A percentile compares a stretch with the other conserved stretches of the same genome.
Evolutionary conservation across 2,113 vertebrate species (phyloP).

Genomic region (Ifrita kowaldi): DNA sequence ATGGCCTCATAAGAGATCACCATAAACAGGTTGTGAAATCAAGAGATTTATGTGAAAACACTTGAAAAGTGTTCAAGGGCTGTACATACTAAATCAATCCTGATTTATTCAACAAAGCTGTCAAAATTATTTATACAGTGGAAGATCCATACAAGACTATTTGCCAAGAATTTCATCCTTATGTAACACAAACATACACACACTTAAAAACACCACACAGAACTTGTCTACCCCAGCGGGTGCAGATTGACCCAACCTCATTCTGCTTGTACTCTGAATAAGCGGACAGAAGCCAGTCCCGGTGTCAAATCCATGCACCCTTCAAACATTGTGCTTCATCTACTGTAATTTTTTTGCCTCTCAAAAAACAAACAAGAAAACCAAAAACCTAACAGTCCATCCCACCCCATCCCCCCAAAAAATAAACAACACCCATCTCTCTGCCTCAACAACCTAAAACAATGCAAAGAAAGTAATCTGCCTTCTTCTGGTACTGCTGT

Average conservation of each 20-base stretch:
- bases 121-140: background rate
- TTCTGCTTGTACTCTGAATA: background rate
- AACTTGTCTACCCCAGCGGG: background rate
- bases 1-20: background rate
- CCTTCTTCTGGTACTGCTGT: background rate
- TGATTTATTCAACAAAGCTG: conserved; percentile 16
- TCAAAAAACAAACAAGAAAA: background rate
- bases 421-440: background rate
- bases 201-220: background rate
- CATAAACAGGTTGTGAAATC: conserved; percentile 2
- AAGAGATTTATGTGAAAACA: conserved; percentile 5
- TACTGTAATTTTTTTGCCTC: background rate
- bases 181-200: background rate
- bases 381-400: background rate
- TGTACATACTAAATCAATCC: background rate
- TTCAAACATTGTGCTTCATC: background rate
- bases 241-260: background rate
- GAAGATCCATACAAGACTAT: background rate
- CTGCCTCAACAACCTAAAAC: background rate
- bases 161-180: background rate
- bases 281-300: background rate
- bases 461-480: background rate
- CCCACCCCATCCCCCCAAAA: fast-evolving
- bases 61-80: conserved; percentile 6
- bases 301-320: background rate